These are phyloP conservation scores for Tachysurus fulvidraco DNA, from an alignment of 2,113 vertebrate genomes.

Conservation along the genomic window DNA sequence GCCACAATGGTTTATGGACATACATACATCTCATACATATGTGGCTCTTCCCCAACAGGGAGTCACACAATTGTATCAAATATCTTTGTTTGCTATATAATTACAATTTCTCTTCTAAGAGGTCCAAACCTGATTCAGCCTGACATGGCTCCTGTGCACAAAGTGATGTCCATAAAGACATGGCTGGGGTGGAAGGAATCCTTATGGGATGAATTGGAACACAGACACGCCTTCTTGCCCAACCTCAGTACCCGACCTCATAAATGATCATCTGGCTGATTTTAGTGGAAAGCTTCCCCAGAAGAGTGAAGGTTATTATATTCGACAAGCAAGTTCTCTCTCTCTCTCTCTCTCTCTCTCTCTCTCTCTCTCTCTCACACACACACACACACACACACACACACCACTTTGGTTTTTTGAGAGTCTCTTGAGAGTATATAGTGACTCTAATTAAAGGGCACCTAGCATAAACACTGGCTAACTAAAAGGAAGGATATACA, in stretches of 20 bases:
- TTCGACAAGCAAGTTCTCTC: background rate
- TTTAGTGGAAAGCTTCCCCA: background rate
- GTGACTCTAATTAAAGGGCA: background rate
- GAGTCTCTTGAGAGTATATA: background rate
- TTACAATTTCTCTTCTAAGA: background rate
- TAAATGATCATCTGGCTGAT: background rate
- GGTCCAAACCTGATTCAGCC: background rate
- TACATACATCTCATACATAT: background rate
- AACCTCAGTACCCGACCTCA: background rate
- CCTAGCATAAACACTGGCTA: background rate
- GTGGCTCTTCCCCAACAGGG: too few relatives aligned
- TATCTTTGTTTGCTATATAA: too few relatives aligned
- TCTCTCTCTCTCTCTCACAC: too few relatives aligned
- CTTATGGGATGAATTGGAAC: background rate
- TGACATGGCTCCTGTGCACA: too few relatives aligned
- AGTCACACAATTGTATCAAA: too few relatives aligned
- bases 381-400: background rate
- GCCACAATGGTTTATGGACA: background rate
- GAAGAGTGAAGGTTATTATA: background rate
- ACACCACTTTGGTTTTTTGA: too few relatives aligned
- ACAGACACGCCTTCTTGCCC: background rate
- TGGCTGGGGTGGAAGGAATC: background rate
- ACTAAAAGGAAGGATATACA: too few relatives aligned
- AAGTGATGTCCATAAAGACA: too few relatives aligned
- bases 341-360: too few relatives aligned